These are phyloP conservation scores for Tenthredo scrophulariae DNA, from an alignment of 2,888 invertebrate genomes.

Conservation along the genomic window DNA sequence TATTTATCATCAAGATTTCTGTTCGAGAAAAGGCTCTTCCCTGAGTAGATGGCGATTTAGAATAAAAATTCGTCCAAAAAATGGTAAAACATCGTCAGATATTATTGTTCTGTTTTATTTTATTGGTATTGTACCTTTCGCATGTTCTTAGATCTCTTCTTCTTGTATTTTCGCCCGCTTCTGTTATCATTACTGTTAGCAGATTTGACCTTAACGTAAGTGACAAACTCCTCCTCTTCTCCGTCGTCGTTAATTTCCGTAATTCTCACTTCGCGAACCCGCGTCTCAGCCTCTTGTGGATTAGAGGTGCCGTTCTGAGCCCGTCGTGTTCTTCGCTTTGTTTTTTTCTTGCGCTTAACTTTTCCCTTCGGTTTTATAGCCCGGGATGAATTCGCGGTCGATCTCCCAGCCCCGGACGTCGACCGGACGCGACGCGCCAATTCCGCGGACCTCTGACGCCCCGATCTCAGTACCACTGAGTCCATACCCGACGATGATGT, in stretches of 20 bases:
- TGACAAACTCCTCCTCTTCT: slow-evolving; percentile 72
- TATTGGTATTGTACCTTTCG: slow-evolving; percentile 79
- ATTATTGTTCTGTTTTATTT: neutral
- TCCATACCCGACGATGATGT: slow-evolving; percentile 77
- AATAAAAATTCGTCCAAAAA: neutral
- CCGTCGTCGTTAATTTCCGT: slow-evolving; percentile 72
- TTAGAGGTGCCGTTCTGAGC: neutral
- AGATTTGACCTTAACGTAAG: slow-evolving; percentile 71
- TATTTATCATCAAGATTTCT: no score
- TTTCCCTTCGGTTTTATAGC: slow-evolving; percentile 61
- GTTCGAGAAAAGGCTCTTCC: neutral
- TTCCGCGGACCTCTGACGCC: slow-evolving; percentile 62
- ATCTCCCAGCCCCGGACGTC: neutral
- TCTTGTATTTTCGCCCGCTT: slow-evolving; percentile 71
- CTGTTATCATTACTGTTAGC: neutral
- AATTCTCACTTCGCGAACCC: slow-evolving; percentile 72
- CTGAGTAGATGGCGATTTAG: neutral
- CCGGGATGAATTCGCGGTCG: slow-evolving; percentile 56
- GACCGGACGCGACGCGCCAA: slow-evolving; percentile 39
- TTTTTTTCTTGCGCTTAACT: slow-evolving; percentile 62
- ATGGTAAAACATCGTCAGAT: no score
- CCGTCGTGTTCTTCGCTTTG: slow-evolving; percentile 43
- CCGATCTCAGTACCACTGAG: slow-evolving; percentile 72
- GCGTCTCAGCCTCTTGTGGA: slow-evolving; percentile 52
- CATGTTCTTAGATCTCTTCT: slow-evolving; percentile 77